phyloP scores from a whole-genome alignment of 2,113 vertebrate genomes.

The Plectropomus leopardus region DNA sequence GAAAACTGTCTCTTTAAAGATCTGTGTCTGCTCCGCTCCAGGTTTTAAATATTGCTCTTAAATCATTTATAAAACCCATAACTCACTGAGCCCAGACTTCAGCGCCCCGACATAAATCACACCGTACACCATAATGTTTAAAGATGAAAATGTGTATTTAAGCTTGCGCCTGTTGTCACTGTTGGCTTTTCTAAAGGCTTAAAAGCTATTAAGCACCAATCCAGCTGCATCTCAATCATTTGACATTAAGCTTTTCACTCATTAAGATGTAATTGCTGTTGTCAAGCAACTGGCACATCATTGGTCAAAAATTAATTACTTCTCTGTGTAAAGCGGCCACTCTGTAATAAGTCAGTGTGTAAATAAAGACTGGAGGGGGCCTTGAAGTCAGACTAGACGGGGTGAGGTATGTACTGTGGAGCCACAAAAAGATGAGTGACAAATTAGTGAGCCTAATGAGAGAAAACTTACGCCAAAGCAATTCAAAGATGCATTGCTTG shows the following conservation, averaged over 20 bases:
- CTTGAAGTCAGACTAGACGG: conserved; percentile 56
- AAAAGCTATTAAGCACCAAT: conserved; percentile 73
- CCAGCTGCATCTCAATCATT: conserved; percentile 75
- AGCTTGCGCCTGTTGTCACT: conserved; percentile 39
- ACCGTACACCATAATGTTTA: conserved; percentile 24
- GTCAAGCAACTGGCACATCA: conserved; percentile 77
- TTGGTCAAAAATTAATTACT: conserved; percentile 81
- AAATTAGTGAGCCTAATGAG: conserved; percentile 58
- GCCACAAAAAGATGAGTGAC: conserved; percentile 55
- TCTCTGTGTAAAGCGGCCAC: conserved; percentile 70
- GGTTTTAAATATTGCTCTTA: conserved; percentile 16
- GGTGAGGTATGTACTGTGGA: conserved; percentile 35
- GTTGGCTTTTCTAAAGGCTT: conserved; percentile 56
- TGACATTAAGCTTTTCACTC: conserved; percentile 76
- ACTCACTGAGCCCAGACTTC: conserved; percentile 33
- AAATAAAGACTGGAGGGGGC: conserved; percentile 74
- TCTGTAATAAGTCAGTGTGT: conserved; percentile 73
- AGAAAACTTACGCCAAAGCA: conserved; percentile 48
- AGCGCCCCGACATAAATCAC: conserved; percentile 42
- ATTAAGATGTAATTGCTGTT: conserved; percentile 82
- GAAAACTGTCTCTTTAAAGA: conserved; percentile 24
- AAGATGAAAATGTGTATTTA: conserved; percentile 57
- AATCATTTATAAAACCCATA: conserved; percentile 27
- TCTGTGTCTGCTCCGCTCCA: not conserved
- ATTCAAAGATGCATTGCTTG: conserved; percentile 42